phyloP scores from a whole-genome alignment of 1,140 invertebrate genomes.

The Belonocnema kinseyi region DNA sequence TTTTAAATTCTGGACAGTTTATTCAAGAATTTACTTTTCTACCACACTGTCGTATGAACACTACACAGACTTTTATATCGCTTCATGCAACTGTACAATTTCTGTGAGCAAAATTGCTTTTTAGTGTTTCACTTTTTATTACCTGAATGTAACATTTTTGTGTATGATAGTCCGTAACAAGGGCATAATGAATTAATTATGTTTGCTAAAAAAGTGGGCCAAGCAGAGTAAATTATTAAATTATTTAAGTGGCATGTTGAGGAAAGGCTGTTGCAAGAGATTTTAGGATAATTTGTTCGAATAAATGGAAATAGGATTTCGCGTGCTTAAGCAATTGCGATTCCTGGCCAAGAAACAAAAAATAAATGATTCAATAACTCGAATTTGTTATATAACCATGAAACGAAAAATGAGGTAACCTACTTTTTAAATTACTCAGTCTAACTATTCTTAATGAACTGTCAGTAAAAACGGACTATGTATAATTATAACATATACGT shows the following conservation, averaged over 20 bases:
- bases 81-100: slow-evolving; percentile 1
- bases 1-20: background rate
- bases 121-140: slow-evolving; percentile 6
- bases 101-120: background rate
- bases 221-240: background rate
- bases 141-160: slow-evolving; percentile 10
- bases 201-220: background rate
- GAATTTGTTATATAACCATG: background rate
- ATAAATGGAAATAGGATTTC: no score
- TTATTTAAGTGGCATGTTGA: no score
- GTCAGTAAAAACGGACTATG: no score
- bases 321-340: background rate
- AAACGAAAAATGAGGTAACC: no score
- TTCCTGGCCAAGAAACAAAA: background rate
- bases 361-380: background rate
- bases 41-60: background rate
- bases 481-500: no score
- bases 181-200: background rate
- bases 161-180: background rate
- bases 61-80: background rate
- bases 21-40: background rate
- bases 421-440: no score
- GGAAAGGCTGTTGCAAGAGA: no score
- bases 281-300: no score
- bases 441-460: no score